Percentiles rank a stretch among this genome's conserved stretches.
These are phyloP conservation scores for Ptiloglossa arizonensis DNA, from an alignment of 1,140 invertebrate genomes.

Conservation along the genomic window DNA sequence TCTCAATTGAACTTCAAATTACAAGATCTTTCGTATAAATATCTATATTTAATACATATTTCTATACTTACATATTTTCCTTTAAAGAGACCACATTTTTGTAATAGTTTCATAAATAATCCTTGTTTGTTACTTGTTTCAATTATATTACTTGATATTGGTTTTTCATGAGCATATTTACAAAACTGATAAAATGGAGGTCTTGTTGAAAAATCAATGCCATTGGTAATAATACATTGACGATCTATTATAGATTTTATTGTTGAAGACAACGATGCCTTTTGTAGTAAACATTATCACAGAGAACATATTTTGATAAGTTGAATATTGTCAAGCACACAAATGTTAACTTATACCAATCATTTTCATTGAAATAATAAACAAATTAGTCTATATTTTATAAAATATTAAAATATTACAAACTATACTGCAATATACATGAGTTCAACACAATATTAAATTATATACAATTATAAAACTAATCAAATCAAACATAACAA, in stretches of 20 bases:
- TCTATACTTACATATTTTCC: conserved; percentile 24
- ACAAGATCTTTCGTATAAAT: background rate
- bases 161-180: background rate
- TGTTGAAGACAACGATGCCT: background rate
- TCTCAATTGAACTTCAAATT: no score
- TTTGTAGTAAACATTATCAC: background rate
- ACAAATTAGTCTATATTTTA: background rate
- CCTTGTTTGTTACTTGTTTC: background rate
- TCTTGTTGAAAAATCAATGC: background rate
- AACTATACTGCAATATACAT: background rate
- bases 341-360: background rate
- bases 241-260: background rate
- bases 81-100: background rate
- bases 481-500: background rate
- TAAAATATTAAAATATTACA: background rate
- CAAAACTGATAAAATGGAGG: background rate
- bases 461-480: background rate
- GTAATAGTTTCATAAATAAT: background rate
- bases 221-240: background rate
- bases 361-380: background rate
- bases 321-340: background rate
- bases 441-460: background rate
- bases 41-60: background rate
- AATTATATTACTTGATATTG: background rate
- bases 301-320: background rate